Evolutionary conservation across 2,113 vertebrate species (phyloP), one percentile per base, ranked within the genome.

Genomic region (Chionomys nivalis): DNA sequence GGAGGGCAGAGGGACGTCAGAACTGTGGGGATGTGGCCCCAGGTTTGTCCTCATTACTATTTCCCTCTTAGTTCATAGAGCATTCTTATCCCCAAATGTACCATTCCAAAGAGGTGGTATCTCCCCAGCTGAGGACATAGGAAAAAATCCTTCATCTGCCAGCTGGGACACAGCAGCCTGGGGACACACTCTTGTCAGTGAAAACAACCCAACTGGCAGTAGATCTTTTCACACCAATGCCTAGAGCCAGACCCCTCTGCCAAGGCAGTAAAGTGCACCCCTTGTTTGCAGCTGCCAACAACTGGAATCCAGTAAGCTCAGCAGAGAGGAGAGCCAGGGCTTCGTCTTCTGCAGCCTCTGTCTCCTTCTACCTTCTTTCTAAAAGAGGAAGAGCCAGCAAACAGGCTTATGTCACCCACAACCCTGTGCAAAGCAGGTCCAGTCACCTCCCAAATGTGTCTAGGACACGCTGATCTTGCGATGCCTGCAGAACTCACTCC

Each of bases 241-340:
- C 87, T n/a, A 11, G 63, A 94, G 72, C 76, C 76, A 47, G n/a
- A 58, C 9, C 33, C 78, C 31, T 21, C 47, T 89, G 44, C 28
- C 66, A 75, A 88, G 26, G 28, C 23, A 33, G 24, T 79, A 33
- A 47, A 14, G 21, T 3, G 3, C 36, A 72, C 12, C 58, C 26
- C 11, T 39, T 0, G 5, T 10, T 19, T 9, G 0, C n/a, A 31
- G 61, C 70, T 16, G 8, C 0, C 66, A 39, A 1, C 0, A 14
- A 24, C 72, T 73, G 39, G 39, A 72, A n/a, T 36, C 72, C 52
- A 77, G 31, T 39, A 5, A 28, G 78, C 36, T n/a, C 23, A 0
- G 63, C 72, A 63, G 42, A 96, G 63, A 75, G 24, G 12, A 21
- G 31, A 17, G 26, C 36, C 68, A 47, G n/a, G 3, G 14, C 58